Conservation (phyloP, 1,140 invertebrate genomes). For the Tetraneura akinire region DNA sequence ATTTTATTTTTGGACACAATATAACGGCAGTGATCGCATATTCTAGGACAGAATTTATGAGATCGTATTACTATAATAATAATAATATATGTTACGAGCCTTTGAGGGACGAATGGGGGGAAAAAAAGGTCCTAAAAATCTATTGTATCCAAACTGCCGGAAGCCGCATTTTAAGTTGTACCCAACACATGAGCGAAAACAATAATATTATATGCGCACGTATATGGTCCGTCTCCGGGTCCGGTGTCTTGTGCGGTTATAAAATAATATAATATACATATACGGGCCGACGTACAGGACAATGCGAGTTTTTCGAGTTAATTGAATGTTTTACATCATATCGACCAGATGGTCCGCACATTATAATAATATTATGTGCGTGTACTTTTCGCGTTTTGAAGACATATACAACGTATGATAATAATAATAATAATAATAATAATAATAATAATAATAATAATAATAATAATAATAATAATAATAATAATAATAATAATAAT, state of each 20-base stretch:
- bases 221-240: conserved; percentile 19
- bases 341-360: conserved; percentile 26
- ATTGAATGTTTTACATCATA: conserved; percentile 41
- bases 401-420: too few species aligned
- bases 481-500: too few species aligned
- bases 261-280: too few species aligned
- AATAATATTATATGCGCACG: neutral
- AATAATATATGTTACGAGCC: neutral
- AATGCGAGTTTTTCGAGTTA: conserved; percentile 26
- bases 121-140: neutral
- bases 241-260: neutral
- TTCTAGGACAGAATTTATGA: too few species aligned
- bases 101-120: neutral
- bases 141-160: neutral
- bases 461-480: too few species aligned
- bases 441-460: too few species aligned
- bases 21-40: too few species aligned
- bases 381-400: too few species aligned
- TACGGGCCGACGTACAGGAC: neutral
- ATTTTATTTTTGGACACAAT: neutral
- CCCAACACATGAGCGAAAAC: conserved; percentile 33
- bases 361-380: neutral
- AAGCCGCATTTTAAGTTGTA: conserved; percentile 14
- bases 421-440: too few species aligned
- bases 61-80: too few species aligned